These are phyloP conservation scores for Vulpes vulpes DNA, from an alignment of 2,113 vertebrate genomes.

Conservation along the genomic window DNA sequence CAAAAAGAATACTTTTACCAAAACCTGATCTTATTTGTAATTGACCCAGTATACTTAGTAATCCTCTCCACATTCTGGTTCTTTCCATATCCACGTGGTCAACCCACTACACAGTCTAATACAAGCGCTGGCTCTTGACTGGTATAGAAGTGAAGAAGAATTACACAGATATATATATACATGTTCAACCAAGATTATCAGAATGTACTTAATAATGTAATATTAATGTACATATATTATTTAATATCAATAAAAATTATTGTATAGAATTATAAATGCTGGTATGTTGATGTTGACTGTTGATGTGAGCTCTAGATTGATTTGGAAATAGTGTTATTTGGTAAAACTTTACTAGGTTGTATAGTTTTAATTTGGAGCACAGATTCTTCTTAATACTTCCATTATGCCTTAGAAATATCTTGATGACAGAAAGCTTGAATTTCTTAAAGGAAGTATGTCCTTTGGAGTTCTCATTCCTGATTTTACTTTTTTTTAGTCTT, in stretches of 20 bases:
- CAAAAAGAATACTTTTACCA: background rate
- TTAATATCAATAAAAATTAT: background rate
- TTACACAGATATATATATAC: background rate
- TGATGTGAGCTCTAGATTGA: background rate
- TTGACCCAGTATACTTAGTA: background rate
- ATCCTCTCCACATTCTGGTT: background rate
- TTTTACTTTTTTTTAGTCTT: conserved; percentile 16
- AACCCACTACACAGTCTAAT: background rate
- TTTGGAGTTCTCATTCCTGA: background rate
- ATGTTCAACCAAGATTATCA: background rate
- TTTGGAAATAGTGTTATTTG: background rate
- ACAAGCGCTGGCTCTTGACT: background rate
- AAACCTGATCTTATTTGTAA: background rate
- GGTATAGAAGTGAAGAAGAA: background rate
- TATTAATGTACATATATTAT: background rate
- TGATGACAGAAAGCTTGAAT: background rate
- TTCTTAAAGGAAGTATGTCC: background rate
- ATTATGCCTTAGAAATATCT: background rate
- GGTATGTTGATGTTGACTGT: background rate
- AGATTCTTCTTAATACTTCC: background rate
- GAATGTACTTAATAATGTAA: background rate
- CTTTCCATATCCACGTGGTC: background rate
- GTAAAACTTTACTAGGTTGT: background rate
- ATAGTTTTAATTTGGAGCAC: background rate
- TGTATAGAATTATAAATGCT: background rate